Evolutionary conservation across 2,113 vertebrate species (phyloP), one percentile per base, ranked within the genome.

Genomic region (mouse (Mus musculus)): DNA sequence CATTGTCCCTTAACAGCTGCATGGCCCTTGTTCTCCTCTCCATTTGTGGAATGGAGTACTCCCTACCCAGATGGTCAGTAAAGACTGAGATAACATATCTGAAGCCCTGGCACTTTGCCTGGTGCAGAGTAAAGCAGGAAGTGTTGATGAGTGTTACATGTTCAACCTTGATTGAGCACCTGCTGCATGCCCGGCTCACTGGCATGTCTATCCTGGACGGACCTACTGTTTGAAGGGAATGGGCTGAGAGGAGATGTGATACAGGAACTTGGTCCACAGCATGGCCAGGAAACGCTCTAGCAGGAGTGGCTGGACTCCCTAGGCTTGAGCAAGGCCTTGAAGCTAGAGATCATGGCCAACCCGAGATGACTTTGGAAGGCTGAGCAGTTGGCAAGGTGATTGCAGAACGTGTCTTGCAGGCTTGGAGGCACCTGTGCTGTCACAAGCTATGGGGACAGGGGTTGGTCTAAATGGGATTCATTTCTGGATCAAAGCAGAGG

Each of bases 311-410:
- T 22, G 39, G 80, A 69, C 69, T 20, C 52, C 71, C 56, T 12
- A 36, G 20, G 63, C 26, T 67, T 22, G 1, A 1, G 19, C 11
- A 63, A 36, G 10, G 30, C 4, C 17, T 8, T 24, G 30, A 4
- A 30, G 16, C 5, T 59, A 52, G 42, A 7, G 19, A 2, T 26
- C 3, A 1, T 36, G 14, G 0, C 5, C n/a, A 12, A 39, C n/a
- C n/a, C 71, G 59, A 77, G 90, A 72, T 24, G 36, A 39, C 19
- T 65, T 46, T 75, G 69, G 80, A 90, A 90, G 81, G 69, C 95
- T 63, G 22, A 81, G 22, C 3, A 77, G 17, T 59, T 67, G 90
- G 20, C 71, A 26, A 1, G 30, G 33, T 28, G 33, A 72, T 46
- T 2, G 8, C 10, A 22, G 9, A 89, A 54, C n/a, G 89, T 69